Evolutionary conservation across 2,113 vertebrate genomes (phyloP).

Genomic region (Osmerus eperlanus): DNA sequence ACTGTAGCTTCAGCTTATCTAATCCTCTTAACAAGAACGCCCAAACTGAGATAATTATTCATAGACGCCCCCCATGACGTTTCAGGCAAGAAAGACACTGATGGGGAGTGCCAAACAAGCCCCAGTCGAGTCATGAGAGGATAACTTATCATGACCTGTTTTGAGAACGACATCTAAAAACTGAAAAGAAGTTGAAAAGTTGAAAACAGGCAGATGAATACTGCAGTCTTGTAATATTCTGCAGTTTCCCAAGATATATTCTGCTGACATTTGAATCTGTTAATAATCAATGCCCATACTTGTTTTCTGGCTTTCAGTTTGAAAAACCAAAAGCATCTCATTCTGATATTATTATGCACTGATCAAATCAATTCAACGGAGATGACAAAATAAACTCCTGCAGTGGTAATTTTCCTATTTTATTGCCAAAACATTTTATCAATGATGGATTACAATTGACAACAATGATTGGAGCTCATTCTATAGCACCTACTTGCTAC

Average conservation of each 20-base stretch:
- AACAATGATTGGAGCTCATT: no score
- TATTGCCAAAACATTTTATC: slow-evolving; percentile 8
- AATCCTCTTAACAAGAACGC: slow-evolving; percentile 69
- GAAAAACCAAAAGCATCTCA: not conserved
- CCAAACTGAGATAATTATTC: slow-evolving; percentile 70
- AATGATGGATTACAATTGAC: slow-evolving; percentile 16
- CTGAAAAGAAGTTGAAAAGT: no score
- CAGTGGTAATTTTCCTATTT: not conserved
- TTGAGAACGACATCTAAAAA: no score
- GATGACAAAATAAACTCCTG: not conserved
- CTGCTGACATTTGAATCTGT: not conserved
- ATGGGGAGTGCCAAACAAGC: slow-evolving; percentile 21
- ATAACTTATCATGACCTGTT: no score
- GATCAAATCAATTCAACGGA: not conserved
- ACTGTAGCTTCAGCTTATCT: slow-evolving; percentile 64
- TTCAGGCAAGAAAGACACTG: slow-evolving; percentile 28
- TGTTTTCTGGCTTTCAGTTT: not conserved
- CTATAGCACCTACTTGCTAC: not conserved
- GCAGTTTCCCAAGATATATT: not conserved
- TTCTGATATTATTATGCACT: not conserved
- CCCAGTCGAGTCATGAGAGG: not conserved
- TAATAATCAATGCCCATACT: not conserved
- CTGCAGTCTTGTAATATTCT: not conserved
- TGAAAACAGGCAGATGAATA: not conserved
- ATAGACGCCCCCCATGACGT: slow-evolving; percentile 43